Evolutionary conservation across 2,888 invertebrate genomes (phyloP), one percentile per base, ranked within the genome.

Genomic region (Agrilus biguttatus): DNA sequence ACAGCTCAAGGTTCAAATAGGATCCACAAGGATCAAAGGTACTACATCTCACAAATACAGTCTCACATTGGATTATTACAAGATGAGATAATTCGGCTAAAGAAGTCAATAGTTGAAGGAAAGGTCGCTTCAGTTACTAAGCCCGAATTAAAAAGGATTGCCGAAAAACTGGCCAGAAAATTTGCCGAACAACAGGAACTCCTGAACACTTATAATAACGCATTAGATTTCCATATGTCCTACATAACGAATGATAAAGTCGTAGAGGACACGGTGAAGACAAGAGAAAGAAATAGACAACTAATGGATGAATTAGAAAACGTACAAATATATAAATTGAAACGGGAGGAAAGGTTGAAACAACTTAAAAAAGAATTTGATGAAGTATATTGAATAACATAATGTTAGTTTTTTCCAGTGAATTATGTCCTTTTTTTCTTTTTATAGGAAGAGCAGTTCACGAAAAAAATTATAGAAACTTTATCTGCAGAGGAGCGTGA

Each of bases 401-500:
- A 6, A 35, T 34, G 12, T n/a, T 19, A 12, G 14, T 8, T 33
- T 8, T 33, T 17, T 2, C 2, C 12, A 10, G 33, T 7, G 5
- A 37, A 37, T 19, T 13, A 17, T 37, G 8, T 37, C n/a, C 8
- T 35, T 5, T 14, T 35, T 17, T 32, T 33, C 35, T 17, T 21
- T 40, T 41, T 45, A 36, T 28, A 50, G 47, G 49, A 47, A 39
- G 48, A 48, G 21, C 46, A 45, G 33, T 39, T 45, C 40, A 50
- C 54, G 8, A 53, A 55, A 39, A 46, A 51, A 33, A 36, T 55
- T 39, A 51, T 56, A 36, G 53, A 52, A 33, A 51, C 52, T 37
- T 43, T 56, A 33, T 49, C 55, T 3, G 47, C 52, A 12, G 52
- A 53, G 21, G 50, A 53, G 32, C 50, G 49, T 38, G 50, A 51